Evolutionary conservation across 2,113 vertebrate genomes (phyloP).

Genomic region (cat (Felis catus)): DNA sequence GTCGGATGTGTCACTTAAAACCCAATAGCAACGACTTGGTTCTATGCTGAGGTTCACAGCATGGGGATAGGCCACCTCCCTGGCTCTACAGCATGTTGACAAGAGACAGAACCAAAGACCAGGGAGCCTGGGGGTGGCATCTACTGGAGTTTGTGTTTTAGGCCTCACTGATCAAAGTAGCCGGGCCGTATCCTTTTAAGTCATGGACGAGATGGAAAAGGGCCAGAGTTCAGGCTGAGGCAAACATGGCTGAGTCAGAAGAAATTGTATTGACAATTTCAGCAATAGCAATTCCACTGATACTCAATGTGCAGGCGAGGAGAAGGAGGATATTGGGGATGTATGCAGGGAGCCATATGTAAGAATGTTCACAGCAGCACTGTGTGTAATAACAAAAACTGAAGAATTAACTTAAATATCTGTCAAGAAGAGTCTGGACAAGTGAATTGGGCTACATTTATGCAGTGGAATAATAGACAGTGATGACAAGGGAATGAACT

Average conservation of each 20-base stretch:
- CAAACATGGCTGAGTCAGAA: neutral
- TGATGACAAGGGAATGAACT: neutral
- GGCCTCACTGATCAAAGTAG: constrained; percentile 72
- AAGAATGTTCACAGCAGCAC: neutral
- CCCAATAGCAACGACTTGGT: neutral
- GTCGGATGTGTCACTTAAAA: constrained; percentile 51
- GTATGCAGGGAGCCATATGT: neutral
- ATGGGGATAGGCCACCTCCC: neutral
- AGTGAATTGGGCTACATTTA: neutral
- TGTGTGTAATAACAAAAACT: neutral
- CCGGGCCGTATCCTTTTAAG: constrained; percentile 52
- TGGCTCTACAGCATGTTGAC: neutral
- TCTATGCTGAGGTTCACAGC: neutral
- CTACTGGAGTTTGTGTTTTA: constrained; percentile 37
- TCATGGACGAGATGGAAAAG: constrained; percentile 46
- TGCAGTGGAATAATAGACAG: neutral
- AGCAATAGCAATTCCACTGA: neutral
- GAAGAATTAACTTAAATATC: neutral
- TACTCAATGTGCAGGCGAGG: neutral
- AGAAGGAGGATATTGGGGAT: neutral
- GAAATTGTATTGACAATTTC: neutral
- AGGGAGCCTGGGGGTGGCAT: neutral
- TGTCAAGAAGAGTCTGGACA: neutral
- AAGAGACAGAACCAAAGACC: constrained; percentile 19
- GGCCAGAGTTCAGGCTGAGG: constrained; percentile 59